Base-by-base conservation (phyloP, 1,140 invertebrate genomes). In the Orius insidiosus region DNA sequence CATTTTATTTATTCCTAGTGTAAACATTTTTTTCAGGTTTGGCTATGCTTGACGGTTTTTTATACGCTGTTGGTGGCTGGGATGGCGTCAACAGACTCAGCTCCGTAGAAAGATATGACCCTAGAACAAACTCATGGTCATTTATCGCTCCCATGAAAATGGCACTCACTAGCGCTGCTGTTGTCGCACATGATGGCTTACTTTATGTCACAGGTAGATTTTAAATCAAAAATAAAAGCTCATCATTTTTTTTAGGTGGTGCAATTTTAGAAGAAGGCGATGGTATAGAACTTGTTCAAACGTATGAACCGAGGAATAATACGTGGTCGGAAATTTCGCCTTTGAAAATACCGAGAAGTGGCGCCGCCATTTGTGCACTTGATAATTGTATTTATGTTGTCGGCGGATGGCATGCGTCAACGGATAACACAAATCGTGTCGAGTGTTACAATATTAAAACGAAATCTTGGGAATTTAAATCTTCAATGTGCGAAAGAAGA, bases 61-160 rank as follows among this genome's bases (percentile, higher is more conserved):
- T 82, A 46, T 83, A 80, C 56, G 78, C 78, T 2, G 77, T 83
- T 65, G 78, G 80, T 19, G 81, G 81, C 8, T 83, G 73, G 57
- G 78, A 83, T 59, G 80, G 81, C 7, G 69, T 74, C 48, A 66
- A 72, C 56, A 65, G 79, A 7, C 68, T 93, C 60, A 80, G 79
- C 57, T 78, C 81, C 1, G 83, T 76, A 1, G 89, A 94, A 61
- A 71, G 75, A 37, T 94, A 85, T 60, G 80, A 88, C 62, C 84
- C 87, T 0, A 66, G 71, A 8, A 72, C 70, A 0, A 85, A 92
- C 60, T 75, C 84, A 51, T 94, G 89, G 90, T 84, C 81, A 0
- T 66, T 80, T 50, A 76, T 94, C 35, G 68, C 67, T 3, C 58
- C 67, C 2, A 78, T 81, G 76, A 64, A 62, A 53, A 47, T 65